phyloP scores from a whole-genome alignment of 2,888 invertebrate genomes.

The Toxonevra muliebris region DNA sequence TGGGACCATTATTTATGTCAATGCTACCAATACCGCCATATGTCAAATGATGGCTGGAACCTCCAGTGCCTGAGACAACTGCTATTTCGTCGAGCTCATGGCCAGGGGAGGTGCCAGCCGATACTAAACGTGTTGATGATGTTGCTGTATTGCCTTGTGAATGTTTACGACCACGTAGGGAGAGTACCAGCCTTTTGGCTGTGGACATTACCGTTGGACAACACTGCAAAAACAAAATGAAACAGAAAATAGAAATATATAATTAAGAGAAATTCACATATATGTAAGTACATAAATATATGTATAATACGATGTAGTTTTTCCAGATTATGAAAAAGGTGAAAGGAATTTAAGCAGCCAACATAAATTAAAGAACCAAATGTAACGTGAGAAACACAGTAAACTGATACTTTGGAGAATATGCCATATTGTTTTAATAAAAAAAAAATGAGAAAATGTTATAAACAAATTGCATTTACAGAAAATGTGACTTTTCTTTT shows the following conservation, averaged over 20 bases:
- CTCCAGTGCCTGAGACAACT: constrained; percentile 72
- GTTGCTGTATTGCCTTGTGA: constrained; percentile 67
- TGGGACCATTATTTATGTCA: constrained; percentile 54
- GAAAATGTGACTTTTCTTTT: too few species aligned
- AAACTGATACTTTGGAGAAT: too few species aligned
- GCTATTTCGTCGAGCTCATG: constrained; percentile 76
- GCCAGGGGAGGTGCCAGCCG: constrained; percentile 63
- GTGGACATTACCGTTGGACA: constrained; percentile 68
- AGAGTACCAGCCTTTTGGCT: constrained; percentile 72
- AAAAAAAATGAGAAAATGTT: too few species aligned
- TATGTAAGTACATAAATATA: too few species aligned
- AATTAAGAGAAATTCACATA: background rate
- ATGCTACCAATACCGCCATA: constrained; percentile 54
- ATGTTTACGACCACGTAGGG: constrained; percentile 71
- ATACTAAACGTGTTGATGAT: constrained; percentile 67
- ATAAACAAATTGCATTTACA: too few species aligned
- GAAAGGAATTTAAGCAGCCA: too few species aligned
- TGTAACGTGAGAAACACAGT: too few species aligned
- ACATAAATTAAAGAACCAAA: too few species aligned
- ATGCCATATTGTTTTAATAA: too few species aligned
- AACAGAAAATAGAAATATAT: background rate
- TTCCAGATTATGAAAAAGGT: too few species aligned
- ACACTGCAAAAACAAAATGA: constrained; percentile 19
- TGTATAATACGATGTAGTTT: too few species aligned
- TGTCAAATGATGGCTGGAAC: constrained; percentile 62